These are phyloP conservation scores for Melolontha melolontha DNA, from an alignment of 2,888 invertebrate genomes.

Conservation along the genomic window DNA sequence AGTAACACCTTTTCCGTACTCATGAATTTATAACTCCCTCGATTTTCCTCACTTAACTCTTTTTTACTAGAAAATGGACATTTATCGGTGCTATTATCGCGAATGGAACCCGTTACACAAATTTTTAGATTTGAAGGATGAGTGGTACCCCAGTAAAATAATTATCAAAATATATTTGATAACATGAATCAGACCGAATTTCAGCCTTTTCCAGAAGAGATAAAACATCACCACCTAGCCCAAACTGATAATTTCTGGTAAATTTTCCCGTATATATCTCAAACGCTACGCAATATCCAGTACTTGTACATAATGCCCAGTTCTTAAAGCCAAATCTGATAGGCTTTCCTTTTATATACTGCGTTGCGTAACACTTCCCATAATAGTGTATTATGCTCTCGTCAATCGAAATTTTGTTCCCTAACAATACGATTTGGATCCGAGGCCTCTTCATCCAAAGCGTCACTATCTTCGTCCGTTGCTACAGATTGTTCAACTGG, in stretches of 20 bases:
- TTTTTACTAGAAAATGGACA: no score
- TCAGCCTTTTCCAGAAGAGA: constrained; percentile 39
- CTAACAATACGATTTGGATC: no score
- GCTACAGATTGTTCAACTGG: no score
- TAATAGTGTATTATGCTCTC: constrained; percentile 51
- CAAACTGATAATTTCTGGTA: constrained; percentile 48
- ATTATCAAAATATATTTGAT: constrained; percentile 44
- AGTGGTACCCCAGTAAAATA: constrained; percentile 35
- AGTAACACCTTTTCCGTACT: no score
- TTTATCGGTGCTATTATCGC: no score
- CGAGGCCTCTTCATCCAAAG: no score
- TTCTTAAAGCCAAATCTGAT: constrained; percentile 52
- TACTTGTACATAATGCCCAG: constrained; percentile 49
- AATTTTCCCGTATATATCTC: constrained; percentile 52
- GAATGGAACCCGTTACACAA: no score
- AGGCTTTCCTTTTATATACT: constrained; percentile 50
- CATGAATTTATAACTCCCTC: no score
- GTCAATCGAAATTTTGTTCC: constrained; percentile 46
- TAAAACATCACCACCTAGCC: constrained; percentile 48
- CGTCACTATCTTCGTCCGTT: no score
- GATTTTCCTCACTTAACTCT: no score
- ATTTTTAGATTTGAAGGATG: no score
- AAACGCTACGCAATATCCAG: constrained; percentile 48
- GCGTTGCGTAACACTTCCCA: constrained; percentile 49
- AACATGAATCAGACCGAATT: constrained; percentile 31